Base-by-base conservation (phyloP, 2,888 invertebrate genomes). In the Lithophane leautieri region DNA sequence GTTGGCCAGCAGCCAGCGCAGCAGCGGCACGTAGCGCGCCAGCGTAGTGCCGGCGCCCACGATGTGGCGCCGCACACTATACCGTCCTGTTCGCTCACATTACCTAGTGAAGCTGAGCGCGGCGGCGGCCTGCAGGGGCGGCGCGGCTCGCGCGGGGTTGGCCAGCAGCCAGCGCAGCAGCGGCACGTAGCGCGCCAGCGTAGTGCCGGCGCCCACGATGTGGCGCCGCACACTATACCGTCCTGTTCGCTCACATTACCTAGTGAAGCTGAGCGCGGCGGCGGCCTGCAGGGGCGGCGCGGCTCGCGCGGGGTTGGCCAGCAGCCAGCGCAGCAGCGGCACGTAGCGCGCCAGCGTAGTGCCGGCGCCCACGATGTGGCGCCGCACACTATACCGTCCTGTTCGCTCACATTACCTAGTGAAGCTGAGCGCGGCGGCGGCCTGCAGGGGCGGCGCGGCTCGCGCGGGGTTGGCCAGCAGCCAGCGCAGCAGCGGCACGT, bases 351-450 rank as follows among this genome's bases (percentile, higher is more conserved):
- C 97, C 42, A 98, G 94, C 19, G 97, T 93, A 0, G 97, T 93
- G 54, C 94, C 95, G 0, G 93, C 93, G 1, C 94, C 94, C 78
- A 96, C 96, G 72, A 97, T 96, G 89, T 97, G 97, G 14, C 97
- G 97, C 93, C 98, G 91, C 98, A 97, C 79, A 98, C 97, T 72
- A 19, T 50, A 50, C 50, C 50, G 50, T 8, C 50, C 50, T 50
- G 50, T 19, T 8, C 40, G 25, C 47, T 16, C 28, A 70, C 47
- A 1, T 47, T 28, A 47, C 96, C 95, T 94, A 76, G 95, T 95
- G 85, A 98, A 97, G 0, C 98, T 97, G 34, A 98, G 96, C 0
- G 98, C 97, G 9, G n/a, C n/a, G n/a, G n/a, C n/a, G n/a, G n/a
- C n/a, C n/a, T n/a, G n/a, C n/a, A n/a, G n/a, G n/a, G n/a, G n/a